These are phyloP conservation scores for Ataeniobius toweri DNA, from an alignment of 2,797 vertebrate genomes.

Conservation along the genomic window DNA sequence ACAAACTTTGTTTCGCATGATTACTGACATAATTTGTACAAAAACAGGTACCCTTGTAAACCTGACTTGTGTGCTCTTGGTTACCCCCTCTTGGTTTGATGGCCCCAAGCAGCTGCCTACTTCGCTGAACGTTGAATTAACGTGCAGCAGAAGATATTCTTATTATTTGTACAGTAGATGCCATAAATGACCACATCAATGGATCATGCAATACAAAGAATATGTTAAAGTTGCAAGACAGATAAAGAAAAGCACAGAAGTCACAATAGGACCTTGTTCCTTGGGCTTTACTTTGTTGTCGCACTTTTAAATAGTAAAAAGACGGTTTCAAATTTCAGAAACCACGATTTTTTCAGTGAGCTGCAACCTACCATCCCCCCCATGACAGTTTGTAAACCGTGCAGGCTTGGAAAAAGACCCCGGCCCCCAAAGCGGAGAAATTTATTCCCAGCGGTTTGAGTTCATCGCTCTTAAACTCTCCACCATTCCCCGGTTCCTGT, in stretches of 20 bases:
- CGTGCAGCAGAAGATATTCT: slow-evolving; percentile 20
- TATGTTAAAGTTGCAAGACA: slow-evolving; percentile 20
- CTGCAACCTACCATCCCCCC: slow-evolving; percentile 75
- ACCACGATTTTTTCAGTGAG: slow-evolving; percentile 72
- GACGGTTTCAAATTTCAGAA: slow-evolving; percentile 80
- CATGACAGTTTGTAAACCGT: slow-evolving; percentile 69
- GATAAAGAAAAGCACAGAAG: slow-evolving; percentile 6
- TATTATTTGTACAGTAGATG: background rate
- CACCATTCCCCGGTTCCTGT: background rate
- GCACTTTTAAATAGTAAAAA: slow-evolving; percentile 69
- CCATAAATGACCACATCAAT: slow-evolving; percentile 1
- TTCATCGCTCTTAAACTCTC: slow-evolving; percentile 24
- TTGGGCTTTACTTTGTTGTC: slow-evolving; percentile 53
- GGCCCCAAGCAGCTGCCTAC: background rate
- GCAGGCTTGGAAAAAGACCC: slow-evolving; percentile 70
- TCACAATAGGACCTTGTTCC: slow-evolving; percentile 27
- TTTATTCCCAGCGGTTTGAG: slow-evolving; percentile 38
- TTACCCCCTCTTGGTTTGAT: background rate
- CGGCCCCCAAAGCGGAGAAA: slow-evolving; percentile 57
- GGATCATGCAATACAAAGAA: slow-evolving; percentile 17
- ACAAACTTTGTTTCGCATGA: background rate
- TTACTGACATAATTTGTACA: background rate
- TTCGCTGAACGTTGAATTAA: background rate
- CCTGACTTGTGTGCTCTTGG: background rate
- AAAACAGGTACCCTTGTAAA: background rate